These are phyloP conservation scores for Neocrepidodera transversa DNA, from an alignment of 2,888 invertebrate genomes.

Conservation along the genomic window DNA sequence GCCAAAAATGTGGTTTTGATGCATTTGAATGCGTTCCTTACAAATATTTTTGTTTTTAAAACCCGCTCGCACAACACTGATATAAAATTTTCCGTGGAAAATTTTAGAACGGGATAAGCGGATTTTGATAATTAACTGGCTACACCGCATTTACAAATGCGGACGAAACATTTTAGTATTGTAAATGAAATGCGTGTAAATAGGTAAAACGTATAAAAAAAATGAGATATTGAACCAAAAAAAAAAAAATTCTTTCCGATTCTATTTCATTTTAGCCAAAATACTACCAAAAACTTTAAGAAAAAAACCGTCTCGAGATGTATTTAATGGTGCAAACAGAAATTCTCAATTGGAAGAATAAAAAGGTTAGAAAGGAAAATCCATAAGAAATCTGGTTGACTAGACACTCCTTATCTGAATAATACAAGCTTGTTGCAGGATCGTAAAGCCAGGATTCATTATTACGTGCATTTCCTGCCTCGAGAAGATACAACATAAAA, in stretches of 20 bases:
- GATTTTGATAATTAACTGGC: constrained; percentile 24
- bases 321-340: constrained; percentile 5
- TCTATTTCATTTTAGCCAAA: no score
- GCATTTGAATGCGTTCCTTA: no score
- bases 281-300: not conserved
- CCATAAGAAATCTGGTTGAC: constrained; percentile 5
- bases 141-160: not conserved
- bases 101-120: constrained; percentile 18
- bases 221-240: no score
- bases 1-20: no score
- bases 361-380: constrained; percentile 5
- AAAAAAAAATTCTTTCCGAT: no score
- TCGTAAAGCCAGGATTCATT: constrained; percentile 18
- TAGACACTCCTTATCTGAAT: constrained; percentile 17
- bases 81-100: constrained; percentile 20
- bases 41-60: no score
- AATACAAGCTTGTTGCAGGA: constrained; percentile 13
- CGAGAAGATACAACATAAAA: constrained; percentile 1
- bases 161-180: no score
- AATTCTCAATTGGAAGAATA: constrained; percentile 1
- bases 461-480: constrained; percentile 5
- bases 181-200: no score
- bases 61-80: no score
- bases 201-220: no score
- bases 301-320: not conserved